A percentile compares a stretch with the other conserved stretches of the same genome.
Conservation (phyloP, 2,113 vertebrate genomes). For the Erpornis zantholeuca region DNA sequence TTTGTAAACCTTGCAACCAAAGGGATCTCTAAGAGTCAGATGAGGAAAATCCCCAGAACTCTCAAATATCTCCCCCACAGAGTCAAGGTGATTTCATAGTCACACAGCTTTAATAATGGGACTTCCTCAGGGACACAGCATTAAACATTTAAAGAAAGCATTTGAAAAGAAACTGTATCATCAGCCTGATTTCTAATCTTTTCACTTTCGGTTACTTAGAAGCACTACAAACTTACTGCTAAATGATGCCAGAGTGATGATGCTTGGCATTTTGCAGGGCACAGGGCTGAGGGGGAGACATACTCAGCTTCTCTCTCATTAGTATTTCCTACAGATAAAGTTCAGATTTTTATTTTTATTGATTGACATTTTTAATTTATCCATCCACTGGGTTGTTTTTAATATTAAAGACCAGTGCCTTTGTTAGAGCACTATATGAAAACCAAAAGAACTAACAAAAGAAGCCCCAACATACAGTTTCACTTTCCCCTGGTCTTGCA, state of each 20-base stretch:
- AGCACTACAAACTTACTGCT: background rate
- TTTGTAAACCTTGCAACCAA: background rate
- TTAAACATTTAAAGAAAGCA: background rate
- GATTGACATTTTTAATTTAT: background rate
- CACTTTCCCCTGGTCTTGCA: background rate
- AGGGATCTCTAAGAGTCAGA: background rate
- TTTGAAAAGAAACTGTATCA: slow-evolving; percentile 26
- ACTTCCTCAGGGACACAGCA: slow-evolving; percentile 13
- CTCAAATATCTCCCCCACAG: background rate
- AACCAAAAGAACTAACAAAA: background rate
- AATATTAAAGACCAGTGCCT: background rate
- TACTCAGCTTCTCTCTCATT: background rate
- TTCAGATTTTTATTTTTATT: background rate
- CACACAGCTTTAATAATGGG: background rate
- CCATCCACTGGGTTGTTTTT: background rate
- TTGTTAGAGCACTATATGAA: background rate
- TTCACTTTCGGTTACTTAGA: background rate
- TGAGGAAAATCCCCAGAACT: background rate
- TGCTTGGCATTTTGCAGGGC: background rate
- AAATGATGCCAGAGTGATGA: background rate
- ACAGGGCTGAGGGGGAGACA: background rate
- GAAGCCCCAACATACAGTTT: background rate
- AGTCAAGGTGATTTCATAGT: slow-evolving; percentile 39
- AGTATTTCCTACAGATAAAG: background rate
- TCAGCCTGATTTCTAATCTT: slow-evolving; percentile 17